phyloP scores from a whole-genome alignment of 2,888 invertebrate species.

The Xestia ashworthii region DNA sequence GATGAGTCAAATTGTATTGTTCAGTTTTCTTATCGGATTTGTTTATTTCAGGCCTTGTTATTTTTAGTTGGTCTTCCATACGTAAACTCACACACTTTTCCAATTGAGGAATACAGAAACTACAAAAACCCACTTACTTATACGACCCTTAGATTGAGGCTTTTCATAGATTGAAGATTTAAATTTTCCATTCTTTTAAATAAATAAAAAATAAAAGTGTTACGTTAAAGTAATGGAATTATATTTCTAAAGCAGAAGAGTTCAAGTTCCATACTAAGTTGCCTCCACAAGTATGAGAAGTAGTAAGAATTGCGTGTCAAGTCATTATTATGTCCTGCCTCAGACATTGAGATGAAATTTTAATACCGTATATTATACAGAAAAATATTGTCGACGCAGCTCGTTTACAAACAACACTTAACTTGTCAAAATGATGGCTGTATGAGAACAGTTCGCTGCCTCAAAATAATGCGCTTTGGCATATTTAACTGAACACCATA shows the following conservation, averaged over 20 bases:
- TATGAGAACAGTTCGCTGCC: conserved; percentile 68
- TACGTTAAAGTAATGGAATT: neutral
- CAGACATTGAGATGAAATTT: conserved; percentile 74
- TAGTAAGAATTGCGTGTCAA: conserved; percentile 72
- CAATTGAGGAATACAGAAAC: neutral
- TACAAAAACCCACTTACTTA: neutral
- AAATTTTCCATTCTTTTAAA: neutral
- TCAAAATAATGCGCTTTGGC: conserved; percentile 69
- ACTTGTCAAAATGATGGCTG: conserved; percentile 74
- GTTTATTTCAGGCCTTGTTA: conserved; percentile 1
- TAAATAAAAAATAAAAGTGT: neutral
- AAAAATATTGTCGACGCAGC: conserved; percentile 76
- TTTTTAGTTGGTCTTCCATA: neutral
- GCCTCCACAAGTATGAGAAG: conserved; percentile 43
- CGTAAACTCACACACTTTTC: neutral
- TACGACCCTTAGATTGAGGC: neutral
- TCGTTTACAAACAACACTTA: conserved; percentile 76
- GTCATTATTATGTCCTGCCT: conserved; percentile 72
- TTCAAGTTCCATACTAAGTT: conserved; percentile 48
- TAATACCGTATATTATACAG: conserved; percentile 75
- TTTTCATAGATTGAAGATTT: neutral
- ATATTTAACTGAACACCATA: conserved; percentile 68
- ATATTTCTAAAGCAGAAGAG: conserved; percentile 8
- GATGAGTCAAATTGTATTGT: conserved; percentile 6
- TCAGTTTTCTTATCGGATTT: neutral